Evolutionary conservation across 1,140 invertebrate genomes (phyloP), one percentile per base, ranked within the genome.

Genomic region (Ditylenchus dipsaci): DNA sequence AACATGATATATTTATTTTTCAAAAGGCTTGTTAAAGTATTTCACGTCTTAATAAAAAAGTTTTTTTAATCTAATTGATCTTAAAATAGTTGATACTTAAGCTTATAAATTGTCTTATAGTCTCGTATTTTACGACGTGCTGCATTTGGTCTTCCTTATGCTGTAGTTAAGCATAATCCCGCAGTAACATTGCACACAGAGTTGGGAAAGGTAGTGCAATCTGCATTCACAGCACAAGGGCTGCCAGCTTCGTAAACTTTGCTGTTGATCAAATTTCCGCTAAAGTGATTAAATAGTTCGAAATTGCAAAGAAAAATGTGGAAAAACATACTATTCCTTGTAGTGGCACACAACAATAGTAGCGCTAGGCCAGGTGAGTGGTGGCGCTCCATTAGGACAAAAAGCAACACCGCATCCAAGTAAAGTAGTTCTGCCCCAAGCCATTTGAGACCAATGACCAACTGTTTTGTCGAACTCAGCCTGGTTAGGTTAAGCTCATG

Each of bases 401-500:
- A n/a, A n/a, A n/a, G n/a, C n/a, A n/a, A 11, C 11, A 11, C 57
- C 57, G 57, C 57, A 59, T 59, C 57, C 57, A 38, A 59, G 9
- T 59, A 11, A 11, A 38, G 57, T 59, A 11, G 57, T 59, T 38
- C 19, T 59, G 11, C 57, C 57, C 57, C 57, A 59, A 59, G 57
- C 57, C 57, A 59, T 59, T 38, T 59, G 57, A 59, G 57, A 45
- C 17, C n/a, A 61, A 45, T 61, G 59, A 1, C 59, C 59, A 29
- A 61, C n/a, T 15, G 3, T n/a, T 61, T 61, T 47, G 59, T 61
- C 17, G 59, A 61, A 61, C 29, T 61, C 59, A n/a, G n/a, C n/a
- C 1, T 21, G 3, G 59, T 47, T 17, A 61, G 17, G 27, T 45
- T 19, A 3, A 61, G n/a, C 3, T 19, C n/a, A 5, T 7, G 3